phyloP scores from a whole-genome alignment of 2,113 vertebrate genomes.

The Megaptera novaeangliae region DNA sequence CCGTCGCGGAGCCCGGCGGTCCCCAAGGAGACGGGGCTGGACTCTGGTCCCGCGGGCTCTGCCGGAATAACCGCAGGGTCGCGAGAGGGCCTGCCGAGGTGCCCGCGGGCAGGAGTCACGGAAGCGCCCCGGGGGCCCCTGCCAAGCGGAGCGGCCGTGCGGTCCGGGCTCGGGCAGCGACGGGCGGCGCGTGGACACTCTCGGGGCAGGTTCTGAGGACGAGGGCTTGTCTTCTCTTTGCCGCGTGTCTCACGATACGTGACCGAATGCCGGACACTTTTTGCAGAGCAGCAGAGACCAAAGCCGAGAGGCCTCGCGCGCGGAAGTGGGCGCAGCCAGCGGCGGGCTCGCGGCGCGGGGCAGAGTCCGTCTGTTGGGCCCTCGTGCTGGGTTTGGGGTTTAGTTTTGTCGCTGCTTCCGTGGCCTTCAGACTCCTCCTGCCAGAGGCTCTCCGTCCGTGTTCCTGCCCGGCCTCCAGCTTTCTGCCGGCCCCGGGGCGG shows the following conservation, averaged over 20 bases:
- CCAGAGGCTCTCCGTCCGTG: fast-evolving
- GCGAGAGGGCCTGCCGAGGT: fast-evolving
- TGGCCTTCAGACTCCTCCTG: neutral
- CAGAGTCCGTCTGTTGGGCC: fast-evolving
- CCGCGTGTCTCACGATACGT: too few relatives aligned
- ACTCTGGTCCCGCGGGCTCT: fast-evolving
- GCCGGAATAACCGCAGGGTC: too few relatives aligned
- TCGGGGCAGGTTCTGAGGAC: too few relatives aligned
- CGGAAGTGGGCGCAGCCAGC: neutral
- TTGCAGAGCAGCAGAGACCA: neutral
- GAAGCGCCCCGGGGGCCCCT: neutral
- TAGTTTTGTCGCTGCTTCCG: neutral
- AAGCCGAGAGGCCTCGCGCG: too few relatives aligned
- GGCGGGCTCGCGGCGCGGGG: neutral
- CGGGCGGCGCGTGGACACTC: fast-evolving
- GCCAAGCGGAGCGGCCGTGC: fast-evolving
- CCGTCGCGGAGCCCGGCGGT: neutral
- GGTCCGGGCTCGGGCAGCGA: too few relatives aligned
- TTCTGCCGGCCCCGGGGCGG: neutral
- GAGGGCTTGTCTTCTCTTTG: neutral
- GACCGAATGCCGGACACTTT: fast-evolving
- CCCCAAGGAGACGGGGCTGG: neutral
- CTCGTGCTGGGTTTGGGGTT: neutral
- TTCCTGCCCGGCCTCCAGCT: fast-evolving
- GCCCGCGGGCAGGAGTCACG: fast-evolving